A percentile compares a stretch with the other conserved stretches of the same genome.
These are phyloP conservation scores for Pseudomyrmex pallidus DNA, from an alignment of 1,140 invertebrate species.

Conservation along the genomic window DNA sequence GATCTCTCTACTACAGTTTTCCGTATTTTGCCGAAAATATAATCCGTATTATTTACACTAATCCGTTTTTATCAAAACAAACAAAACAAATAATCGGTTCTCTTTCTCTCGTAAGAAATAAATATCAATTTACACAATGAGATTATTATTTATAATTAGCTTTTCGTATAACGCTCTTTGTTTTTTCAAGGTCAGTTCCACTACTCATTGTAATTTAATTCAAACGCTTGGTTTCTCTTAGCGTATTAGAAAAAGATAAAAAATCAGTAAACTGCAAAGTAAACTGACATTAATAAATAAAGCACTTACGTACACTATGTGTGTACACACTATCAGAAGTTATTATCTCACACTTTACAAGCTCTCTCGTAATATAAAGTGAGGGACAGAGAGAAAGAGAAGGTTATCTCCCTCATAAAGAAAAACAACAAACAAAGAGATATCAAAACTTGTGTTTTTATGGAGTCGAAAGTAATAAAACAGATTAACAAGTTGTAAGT, in stretches of 20 bases:
- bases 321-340: too few species aligned
- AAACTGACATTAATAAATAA: slow-evolving; percentile 24
- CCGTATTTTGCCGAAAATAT: not conserved
- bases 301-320: too few species aligned
- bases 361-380: slow-evolving; percentile 1
- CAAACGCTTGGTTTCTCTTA: not conserved
- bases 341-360: too few species aligned
- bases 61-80: too few species aligned
- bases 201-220: slow-evolving; percentile 8
- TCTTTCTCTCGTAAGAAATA: not conserved
- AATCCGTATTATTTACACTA: not conserved
- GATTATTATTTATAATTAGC: slow-evolving; percentile 17
- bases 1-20: not conserved
- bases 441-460: too few species aligned
- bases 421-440: too few species aligned
- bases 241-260: not conserved
- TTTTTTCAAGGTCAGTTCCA: not conserved
- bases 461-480: too few species aligned
- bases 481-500: too few species aligned
- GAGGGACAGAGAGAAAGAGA: too few species aligned
- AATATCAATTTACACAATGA: slow-evolving; percentile 7
- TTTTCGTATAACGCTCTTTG: too few species aligned
- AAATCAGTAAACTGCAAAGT: not conserved
- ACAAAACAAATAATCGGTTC: too few species aligned
- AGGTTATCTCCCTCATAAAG: too few species aligned